Percentiles rank a stretch among this genome's conserved stretches.
Conservation (phyloP, 2,888 invertebrate genomes). For the Eristalinus aeneus region DNA sequence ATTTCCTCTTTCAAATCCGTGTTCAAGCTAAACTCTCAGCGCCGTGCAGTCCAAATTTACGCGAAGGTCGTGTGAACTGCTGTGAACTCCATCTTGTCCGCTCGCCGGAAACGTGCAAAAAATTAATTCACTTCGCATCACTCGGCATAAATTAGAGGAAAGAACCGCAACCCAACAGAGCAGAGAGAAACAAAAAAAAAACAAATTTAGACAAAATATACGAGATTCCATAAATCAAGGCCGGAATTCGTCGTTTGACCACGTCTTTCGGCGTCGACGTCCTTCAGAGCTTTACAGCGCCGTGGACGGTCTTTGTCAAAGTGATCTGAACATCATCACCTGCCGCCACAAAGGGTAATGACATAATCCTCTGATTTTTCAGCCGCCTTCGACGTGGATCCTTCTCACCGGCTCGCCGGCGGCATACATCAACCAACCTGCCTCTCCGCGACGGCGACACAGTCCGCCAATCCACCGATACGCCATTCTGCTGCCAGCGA, state of each 20-base stretch:
- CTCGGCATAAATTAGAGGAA: constrained; percentile 10
- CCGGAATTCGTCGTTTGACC: background rate
- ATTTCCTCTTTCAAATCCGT: background rate
- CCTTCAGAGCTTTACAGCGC: background rate
- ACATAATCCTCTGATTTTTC: constrained; percentile 39
- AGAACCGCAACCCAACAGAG: background rate
- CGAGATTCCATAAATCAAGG: constrained; percentile 33
- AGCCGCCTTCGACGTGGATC: background rate
- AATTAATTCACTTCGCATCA: background rate
- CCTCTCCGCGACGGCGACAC: background rate
- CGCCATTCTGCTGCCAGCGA: background rate
- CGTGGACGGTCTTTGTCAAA: background rate
- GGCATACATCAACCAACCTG: background rate
- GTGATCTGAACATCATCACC: background rate
- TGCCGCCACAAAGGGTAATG: constrained; percentile 27
- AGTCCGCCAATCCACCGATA: background rate
- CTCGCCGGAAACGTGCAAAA: constrained; percentile 34
- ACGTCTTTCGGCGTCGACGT: background rate
- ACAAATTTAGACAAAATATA: constrained; percentile 10
- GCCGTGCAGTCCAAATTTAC: background rate
- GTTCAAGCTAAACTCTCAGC: background rate
- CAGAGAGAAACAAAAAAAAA: background rate
- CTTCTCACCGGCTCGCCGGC: background rate
- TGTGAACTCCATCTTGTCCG: background rate
- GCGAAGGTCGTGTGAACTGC: background rate